Base-by-base conservation (phyloP, 2,797 vertebrate genomes). In the Melanotaenia parkinsoni region DNA sequence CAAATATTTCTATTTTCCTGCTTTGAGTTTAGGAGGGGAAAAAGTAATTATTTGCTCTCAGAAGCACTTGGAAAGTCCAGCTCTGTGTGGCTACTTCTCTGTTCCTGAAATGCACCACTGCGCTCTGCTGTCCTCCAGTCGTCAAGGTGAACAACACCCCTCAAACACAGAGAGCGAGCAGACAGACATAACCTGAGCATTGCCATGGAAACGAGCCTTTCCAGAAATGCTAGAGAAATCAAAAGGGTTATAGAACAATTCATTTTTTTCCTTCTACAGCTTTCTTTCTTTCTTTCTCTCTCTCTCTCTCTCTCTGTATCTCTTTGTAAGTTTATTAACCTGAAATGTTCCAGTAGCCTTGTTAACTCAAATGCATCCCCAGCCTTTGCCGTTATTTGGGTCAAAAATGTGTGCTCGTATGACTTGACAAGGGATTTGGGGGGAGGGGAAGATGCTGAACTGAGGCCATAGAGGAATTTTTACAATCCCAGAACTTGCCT, bases 131-230 rank as follows among this genome's bases (percentile, higher is more conserved):
- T 91, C 81, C 83, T 86, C 80, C 77, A 64, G 82, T 71, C 67
- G 73, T 82, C 86, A 82, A 88, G 84, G 88, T 90, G 85, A 89
- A 89, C 79, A 79, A 1, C 84, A 77, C 81, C 86, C 84, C 83
- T 88, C 92, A 85, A 63, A 91, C 86, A 70, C 81, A 80, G 80
- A 80, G 47, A 73, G 35, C 71, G 60, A 67, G 53, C 43, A 32
- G 37, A 77, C 30, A 79, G 76, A 72, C 68, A 74, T 58, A 86
- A 68, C 67, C 63, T 63, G 57, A 69, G 69, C 63, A 86, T 91
- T 83, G 82, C 86, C 84, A 87, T 86, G 83, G 89, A 90, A 93
- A 93, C 87, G 63, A 79, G 61, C 63, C 59, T 73, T 76, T 84
- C 74, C 35, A 63, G 60, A 40, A 63, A 53, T 50, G 30, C 40